Evolutionary conservation across 2,113 vertebrate species (phyloP).

Genomic region (Silurus asotus): DNA sequence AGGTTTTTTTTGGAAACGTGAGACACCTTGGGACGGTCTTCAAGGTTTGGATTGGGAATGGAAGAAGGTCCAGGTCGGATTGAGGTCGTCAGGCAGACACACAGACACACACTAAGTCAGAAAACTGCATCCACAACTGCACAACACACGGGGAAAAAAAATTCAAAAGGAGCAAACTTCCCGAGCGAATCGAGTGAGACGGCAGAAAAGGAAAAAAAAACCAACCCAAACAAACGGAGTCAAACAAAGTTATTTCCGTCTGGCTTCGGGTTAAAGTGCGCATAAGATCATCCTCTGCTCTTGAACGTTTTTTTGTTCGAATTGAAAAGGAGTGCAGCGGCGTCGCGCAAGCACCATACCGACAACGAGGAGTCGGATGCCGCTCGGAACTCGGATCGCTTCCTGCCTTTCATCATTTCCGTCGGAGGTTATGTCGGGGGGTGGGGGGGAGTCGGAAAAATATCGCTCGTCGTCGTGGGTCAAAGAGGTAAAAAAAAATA

Average conservation of each 20-base stretch:
- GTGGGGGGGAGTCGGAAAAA: conserved; percentile 51
- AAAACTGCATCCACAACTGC: conserved; percentile 16
- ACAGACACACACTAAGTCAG: conserved; percentile 11
- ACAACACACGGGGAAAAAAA: conserved; percentile 21
- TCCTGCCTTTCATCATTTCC: conserved; percentile 53
- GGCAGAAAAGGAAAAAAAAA: conserved; percentile 19
- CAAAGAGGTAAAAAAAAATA: conserved; percentile 24
- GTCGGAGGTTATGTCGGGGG: conserved; percentile 50
- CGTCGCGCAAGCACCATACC: conserved; percentile 44
- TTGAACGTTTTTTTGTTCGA: conserved; percentile 60
- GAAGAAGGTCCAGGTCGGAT: neutral
- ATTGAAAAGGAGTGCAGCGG: conserved; percentile 60
- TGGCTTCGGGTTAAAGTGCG: conserved; percentile 51
- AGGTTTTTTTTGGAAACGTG: conserved; percentile 30
- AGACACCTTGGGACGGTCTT: conserved; percentile 19
- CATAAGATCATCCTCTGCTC: conserved; percentile 46
- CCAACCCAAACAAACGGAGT: conserved; percentile 38
- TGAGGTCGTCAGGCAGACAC: neutral
- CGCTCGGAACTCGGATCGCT: conserved; percentile 19
- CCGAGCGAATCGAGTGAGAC: conserved; percentile 50
- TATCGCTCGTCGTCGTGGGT: conserved; percentile 58
- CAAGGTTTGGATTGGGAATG: neutral
- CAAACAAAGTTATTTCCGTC: conserved; percentile 49
- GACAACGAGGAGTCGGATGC: conserved; percentile 21
- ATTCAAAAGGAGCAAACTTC: conserved; percentile 55